A percentile compares a stretch with the other conserved stretches of the same genome.
These are phyloP conservation scores for Chiroxiphia lanceolata DNA, from an alignment of 2,797 vertebrate genomes.

Conservation along the genomic window DNA sequence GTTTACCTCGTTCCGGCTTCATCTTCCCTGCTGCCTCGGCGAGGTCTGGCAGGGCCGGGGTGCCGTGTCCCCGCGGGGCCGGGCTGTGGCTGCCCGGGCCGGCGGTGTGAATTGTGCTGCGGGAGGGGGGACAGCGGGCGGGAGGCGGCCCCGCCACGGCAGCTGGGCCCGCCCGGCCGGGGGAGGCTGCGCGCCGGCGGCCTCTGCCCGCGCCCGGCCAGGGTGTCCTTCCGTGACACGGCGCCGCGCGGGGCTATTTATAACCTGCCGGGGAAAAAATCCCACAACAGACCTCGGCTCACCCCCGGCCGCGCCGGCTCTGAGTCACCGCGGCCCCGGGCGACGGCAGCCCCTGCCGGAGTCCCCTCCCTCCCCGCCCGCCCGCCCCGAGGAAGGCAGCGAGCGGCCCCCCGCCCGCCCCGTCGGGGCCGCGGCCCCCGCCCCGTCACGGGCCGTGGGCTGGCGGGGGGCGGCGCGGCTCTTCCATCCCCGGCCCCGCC, in stretches of 20 bases:
- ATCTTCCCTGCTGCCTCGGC: constrained; percentile 71
- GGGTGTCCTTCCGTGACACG: constrained; percentile 73
- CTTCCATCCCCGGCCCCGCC: neutral
- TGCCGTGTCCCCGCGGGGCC: neutral
- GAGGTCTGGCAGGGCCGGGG: neutral
- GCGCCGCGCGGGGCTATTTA: constrained; percentile 70
- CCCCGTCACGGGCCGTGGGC: neutral
- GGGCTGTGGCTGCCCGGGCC: neutral
- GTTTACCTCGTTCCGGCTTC: constrained; percentile 96
- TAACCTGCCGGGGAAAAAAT: constrained; percentile 64
- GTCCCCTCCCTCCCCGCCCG: constrained; percentile 26
- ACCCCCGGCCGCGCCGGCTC: constrained; percentile 9
- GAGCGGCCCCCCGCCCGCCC: neutral
- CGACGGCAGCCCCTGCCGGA: constrained; percentile 6
- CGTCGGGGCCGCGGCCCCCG: neutral
- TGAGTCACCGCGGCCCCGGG: constrained; percentile 20
- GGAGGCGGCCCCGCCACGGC: neutral
- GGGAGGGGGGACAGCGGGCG: neutral
- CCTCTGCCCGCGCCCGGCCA: constrained; percentile 45
- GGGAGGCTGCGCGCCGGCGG: neutral
- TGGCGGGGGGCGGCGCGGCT: neutral
- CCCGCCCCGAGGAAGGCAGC: neutral
- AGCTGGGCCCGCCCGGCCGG: constrained; percentile 46
- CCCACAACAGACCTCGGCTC: constrained; percentile 42
- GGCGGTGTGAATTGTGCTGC: neutral